These are phyloP conservation scores for Rhyacophila evoluta DNA, from an alignment of 2,888 invertebrate genomes.

Conservation along the genomic window DNA sequence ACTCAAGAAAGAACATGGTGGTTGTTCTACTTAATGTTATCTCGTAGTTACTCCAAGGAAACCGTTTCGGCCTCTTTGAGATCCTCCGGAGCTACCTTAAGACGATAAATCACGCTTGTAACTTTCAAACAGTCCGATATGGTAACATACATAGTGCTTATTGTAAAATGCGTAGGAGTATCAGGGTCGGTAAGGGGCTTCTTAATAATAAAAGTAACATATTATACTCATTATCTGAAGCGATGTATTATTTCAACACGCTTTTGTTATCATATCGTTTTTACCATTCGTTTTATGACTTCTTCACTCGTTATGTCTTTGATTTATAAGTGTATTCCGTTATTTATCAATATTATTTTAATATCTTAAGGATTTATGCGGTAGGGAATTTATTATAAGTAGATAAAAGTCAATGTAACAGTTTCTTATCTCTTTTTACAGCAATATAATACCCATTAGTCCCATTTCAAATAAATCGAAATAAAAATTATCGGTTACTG, in stretches of 20 bases:
- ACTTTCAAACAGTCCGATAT: conserved; percentile 44
- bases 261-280: background rate
- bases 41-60: conserved; percentile 36
- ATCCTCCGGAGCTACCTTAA: conserved; percentile 44
- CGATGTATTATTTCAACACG: conserved; percentile 23
- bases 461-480: too few relatives aligned
- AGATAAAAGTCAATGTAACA: too few relatives aligned
- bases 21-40: conserved; percentile 49
- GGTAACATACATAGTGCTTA: conserved; percentile 35
- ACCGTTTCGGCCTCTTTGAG: conserved; percentile 49
- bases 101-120: conserved; percentile 52
- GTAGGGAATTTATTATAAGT: background rate
- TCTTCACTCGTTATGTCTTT: background rate
- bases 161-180: conserved; percentile 29
- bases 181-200: background rate
- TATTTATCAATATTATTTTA: conserved; percentile 20
- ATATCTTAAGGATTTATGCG: background rate
- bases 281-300: conserved; percentile 15
- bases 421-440: too few relatives aligned
- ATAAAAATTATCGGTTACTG: too few relatives aligned
- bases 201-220: conserved; percentile 23
- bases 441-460: too few relatives aligned
- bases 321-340: background rate
- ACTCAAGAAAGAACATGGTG: conserved; percentile 37
- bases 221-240: conserved; percentile 7